Conservation (phyloP, 2,888 invertebrate species). For the Cataglyphis livida region DNA sequence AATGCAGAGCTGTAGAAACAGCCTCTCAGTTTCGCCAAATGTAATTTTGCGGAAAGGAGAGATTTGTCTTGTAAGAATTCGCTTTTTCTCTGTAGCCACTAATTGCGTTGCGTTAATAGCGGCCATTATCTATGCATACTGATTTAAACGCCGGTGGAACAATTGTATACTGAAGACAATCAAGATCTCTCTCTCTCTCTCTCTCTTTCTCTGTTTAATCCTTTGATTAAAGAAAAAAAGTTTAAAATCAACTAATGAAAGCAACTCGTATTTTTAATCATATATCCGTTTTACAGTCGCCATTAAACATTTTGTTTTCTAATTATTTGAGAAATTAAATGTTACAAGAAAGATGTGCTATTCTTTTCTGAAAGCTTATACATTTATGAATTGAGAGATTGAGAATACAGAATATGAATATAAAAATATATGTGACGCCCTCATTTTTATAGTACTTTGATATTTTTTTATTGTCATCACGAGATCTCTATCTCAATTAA, state of each 20-base stretch:
- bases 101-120: constrained; percentile 74
- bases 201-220: constrained; percentile 24
- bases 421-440: neutral
- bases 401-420: neutral
- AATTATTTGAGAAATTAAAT: neutral
- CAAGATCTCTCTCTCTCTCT: constrained; percentile 7
- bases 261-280: constrained; percentile 11
- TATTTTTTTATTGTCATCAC: neutral
- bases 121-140: constrained; percentile 71
- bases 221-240: constrained; percentile 38
- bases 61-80: constrained; percentile 35
- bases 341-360: neutral
- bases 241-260: neutral
- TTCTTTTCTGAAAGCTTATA: neutral
- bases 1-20: constrained; percentile 21
- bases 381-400: neutral
- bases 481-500: neutral
- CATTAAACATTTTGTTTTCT: constrained; percentile 1
- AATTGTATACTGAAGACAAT: constrained; percentile 44
- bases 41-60: constrained; percentile 62
- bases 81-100: constrained; percentile 56
- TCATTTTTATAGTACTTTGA: neutral
- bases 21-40: constrained; percentile 12
- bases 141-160: constrained; percentile 54
- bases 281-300: constrained; percentile 1